Evolutionary conservation across 2,888 invertebrate genomes (phyloP), one percentile per base, ranked within the genome.

Genomic region (Caenorhabditis auriculariae): DNA sequence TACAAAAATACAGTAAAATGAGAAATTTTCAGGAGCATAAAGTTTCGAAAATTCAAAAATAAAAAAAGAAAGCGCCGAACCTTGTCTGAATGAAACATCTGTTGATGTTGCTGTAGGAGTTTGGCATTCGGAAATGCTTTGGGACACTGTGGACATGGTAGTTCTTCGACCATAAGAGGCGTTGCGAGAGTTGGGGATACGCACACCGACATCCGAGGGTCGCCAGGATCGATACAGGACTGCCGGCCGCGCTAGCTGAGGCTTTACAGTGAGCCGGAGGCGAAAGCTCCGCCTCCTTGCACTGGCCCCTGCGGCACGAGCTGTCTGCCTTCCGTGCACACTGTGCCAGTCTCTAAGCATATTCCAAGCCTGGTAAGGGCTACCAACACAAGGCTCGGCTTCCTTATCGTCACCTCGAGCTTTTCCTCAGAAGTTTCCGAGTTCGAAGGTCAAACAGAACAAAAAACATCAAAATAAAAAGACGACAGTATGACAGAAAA

Each of bases 21-120:
- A 35, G 37, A 4, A 35, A 42, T 19, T 28, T 35, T n/a, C 27
- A 46, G 24, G 12, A 28, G 38, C 19, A 39, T 9, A 54, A 24
- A 49, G 17, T 41, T 38, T 24, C 6, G 4, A 4, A 45, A 15
- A 45, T 5, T 12, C 47, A 19, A 6, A 12, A 3, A n/a, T 4
- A n/a, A 47, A 42, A 29, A 3, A 39, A 46, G 39, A 32, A 50
- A 28, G 9, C 15, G 17, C 51, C 64, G 42, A 38, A 72, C 70
- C 67, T 81, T 81, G 45, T 81, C 81, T 9, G 76, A 66, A 60
- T 79, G 80, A 55, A 76, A 75, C 69, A 74, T 66, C 44, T 76
- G 73, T 48, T 73, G 69, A 66, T 80, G 80, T 32, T 76, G 75
- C 53, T 72, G 72, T 15, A 80, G 55, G 19, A 73, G 55, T 46